Percentiles rank a stretch among this genome's conserved stretches.
phyloP scores from a whole-genome alignment of 2,113 vertebrate species.

The Theropithecus gelada region DNA sequence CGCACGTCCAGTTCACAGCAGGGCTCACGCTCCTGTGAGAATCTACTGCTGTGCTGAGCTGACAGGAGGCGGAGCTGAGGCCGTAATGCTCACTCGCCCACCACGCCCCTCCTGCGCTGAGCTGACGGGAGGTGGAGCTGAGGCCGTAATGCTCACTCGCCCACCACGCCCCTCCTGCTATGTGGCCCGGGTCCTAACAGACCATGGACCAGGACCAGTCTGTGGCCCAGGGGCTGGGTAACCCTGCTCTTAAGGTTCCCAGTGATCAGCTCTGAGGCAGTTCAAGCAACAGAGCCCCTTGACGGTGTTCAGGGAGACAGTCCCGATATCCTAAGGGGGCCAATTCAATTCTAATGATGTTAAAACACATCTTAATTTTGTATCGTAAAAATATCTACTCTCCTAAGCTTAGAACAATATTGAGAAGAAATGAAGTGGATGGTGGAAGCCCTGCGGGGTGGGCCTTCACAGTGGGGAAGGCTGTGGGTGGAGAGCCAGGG shows the following conservation, averaged over 20 bases:
- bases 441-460: neutral
- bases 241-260: neutral
- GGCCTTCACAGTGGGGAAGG: neutral
- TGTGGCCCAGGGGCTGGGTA: too few species aligned
- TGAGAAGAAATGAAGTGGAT: fast-evolving
- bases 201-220: too few species aligned
- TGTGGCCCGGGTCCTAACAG: too few species aligned
- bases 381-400: neutral
- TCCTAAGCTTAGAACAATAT: neutral
- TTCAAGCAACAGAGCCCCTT: neutral
- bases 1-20: too few species aligned
- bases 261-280: fast-evolving
- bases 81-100: too few species aligned
- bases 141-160: too few species aligned
- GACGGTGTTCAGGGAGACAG: neutral
- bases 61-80: too few species aligned
- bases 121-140: too few species aligned
- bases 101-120: too few species aligned
- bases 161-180: too few species aligned
- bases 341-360: neutral
- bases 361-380: neutral
- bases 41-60: too few species aligned
- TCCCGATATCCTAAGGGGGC: neutral
- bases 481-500: neutral
- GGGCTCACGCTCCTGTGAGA: too few species aligned